Base-by-base conservation (phyloP, 2,113 vertebrate genomes). In the Phaethornis superciliosus region DNA sequence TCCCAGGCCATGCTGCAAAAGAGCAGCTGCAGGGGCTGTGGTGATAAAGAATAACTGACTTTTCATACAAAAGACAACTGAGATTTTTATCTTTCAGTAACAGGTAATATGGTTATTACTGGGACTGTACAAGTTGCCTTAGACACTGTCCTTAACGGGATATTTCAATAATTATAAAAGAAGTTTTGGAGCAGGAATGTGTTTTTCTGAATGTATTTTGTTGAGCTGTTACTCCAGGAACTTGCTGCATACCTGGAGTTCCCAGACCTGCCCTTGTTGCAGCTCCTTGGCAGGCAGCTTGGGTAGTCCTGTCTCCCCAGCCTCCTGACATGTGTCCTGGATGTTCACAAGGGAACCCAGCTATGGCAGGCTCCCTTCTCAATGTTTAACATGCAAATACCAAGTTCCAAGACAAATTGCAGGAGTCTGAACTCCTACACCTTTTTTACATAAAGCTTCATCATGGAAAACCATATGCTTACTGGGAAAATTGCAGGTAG, bases 21-120 rank as follows among this genome's bases (percentile, higher is more conserved):
- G 35, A 58, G 54, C 2, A 2, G 30, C 64, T 56, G 24, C 15
- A 21, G 35, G 28, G n/a, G 18, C 28, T 52, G 15, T 0, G 3
- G 55, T 19, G 13, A n/a, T 30, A 0, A 3, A 56, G 67, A 87
- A 56, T 3, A n/a, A 51, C 8, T 7, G 52, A 46, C 24, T 26
- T 40, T 49, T 58, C 40, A 28, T 3, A 10, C 33, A 10, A 52
- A 59, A 64, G 30, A 47, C 19, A 26, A 35, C 13, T 6, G 10
- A 54, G 9, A 40, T 30, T 82, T 67, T 58, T 14, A 33, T 44
- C 13, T 52, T 56, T 9, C 27, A 35, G 49, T 40, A 72, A 56
- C 54, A 68, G 42, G 54, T 65, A 55, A 35, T 6, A 3, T 4
- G 37, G 30, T 72, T 46, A 47, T 18, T 33, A 8, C 24, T 32